Base-by-base conservation (phyloP, 2,888 invertebrate species). In the Trachelus iudaicus region DNA sequence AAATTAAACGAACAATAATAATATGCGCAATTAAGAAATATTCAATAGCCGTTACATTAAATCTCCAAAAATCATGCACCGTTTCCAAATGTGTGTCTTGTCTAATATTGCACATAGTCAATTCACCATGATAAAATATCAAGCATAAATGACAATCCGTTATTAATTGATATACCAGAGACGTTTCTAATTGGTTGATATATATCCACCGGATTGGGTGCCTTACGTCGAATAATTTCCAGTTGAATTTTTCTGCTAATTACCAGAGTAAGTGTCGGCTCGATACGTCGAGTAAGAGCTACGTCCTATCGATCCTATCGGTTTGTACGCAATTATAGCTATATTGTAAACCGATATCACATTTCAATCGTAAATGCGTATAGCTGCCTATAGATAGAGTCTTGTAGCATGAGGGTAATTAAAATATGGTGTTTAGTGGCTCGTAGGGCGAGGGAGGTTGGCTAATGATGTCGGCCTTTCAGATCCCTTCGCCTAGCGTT, bases 271-370 rank as follows among this genome's bases (percentile, higher is more conserved):
- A 82, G 80, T 81, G 82, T 81, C 80, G 81, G 74, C 77, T 75
- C 78, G 77, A 85, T 85, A 56, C 56, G 56, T 56, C 56, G 9
- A 23, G 23, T 23, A 23, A 56, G 56, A 56, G 56, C 56, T 23
- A 56, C 84, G 84, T 81, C 80, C 85, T 84, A 83, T 85, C 85
- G 85, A 84, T 85, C 85, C 83, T 85, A 85, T 86, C 85, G 85
- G 71, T 23, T 23, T 23, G 23, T 56, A 56, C 23, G 56, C 56
- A 56, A 56, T 56, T 56, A 56, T 23, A 23, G 56, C 56, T 56
- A 23, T 56, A 56, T 23, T 56, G 56, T 56, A 56, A 56, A 56
- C 56, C 56, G 56, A 56, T 56, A 56, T 56, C 56, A 56, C 56
- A 23, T 56, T 56, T 56, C 23, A 23, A 23, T 56, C 56, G 56